Percentiles rank a stretch among this genome's conserved stretches.
Evolutionary conservation across 2,888 invertebrate species (phyloP).

Genomic region (Eulithis prunata): DNA sequence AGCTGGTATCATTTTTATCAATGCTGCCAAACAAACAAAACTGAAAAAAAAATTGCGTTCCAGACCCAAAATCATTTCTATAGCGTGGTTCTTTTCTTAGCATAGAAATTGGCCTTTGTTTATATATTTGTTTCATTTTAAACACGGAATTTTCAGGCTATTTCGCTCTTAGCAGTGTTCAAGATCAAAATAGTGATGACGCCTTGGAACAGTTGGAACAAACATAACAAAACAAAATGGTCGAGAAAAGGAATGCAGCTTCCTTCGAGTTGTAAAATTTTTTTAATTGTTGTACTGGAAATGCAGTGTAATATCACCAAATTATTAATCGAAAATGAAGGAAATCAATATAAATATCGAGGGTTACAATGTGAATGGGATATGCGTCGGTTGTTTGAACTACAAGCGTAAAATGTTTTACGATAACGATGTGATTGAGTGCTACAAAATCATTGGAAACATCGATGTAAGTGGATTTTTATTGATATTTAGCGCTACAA

Average conservation of each 20-base stretch:
- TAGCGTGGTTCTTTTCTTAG: not conserved
- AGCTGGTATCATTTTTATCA: conserved; percentile 9
- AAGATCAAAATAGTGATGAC: not conserved
- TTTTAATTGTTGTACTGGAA: conserved; percentile 38
- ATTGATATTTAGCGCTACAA: not conserved
- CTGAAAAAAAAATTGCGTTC: not conserved
- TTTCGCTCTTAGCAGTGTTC: not conserved
- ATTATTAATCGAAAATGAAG: conserved; percentile 58
- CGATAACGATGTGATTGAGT: conserved; percentile 59
- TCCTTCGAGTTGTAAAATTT: conserved; percentile 59
- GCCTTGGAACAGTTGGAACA: not conserved
- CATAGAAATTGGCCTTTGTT: not conserved
- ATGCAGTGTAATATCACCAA: not conserved
- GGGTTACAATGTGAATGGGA: conserved; percentile 78
- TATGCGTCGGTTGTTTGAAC: conserved; percentile 77
- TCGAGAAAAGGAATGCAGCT: conserved; percentile 76
- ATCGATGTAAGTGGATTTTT: conserved; percentile 69
- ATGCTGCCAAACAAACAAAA: not conserved
- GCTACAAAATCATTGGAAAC: conserved; percentile 65
- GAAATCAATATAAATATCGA: conserved; percentile 80
- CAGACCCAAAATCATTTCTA: not conserved
- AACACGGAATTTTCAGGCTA: not conserved
- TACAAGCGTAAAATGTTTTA: conserved; percentile 75
- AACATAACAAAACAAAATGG: conserved; percentile 60
- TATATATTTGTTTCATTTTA: not conserved